phyloP scores from a whole-genome alignment of 2,888 invertebrate genomes.

The Cerceris rybyensis region DNA sequence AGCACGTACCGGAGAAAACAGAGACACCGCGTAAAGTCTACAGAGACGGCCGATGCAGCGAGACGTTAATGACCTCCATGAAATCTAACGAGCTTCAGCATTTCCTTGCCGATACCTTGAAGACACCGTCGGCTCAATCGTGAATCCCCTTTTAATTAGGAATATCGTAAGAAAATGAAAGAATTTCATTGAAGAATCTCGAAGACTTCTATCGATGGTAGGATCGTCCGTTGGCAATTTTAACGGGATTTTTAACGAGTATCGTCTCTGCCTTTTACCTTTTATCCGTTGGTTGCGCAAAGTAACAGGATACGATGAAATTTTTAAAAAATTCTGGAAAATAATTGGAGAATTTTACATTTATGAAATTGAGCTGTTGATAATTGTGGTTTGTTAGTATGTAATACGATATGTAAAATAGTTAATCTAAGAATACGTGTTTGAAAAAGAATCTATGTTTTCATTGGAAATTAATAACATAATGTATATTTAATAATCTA shows the following conservation, averaged over 20 bases:
- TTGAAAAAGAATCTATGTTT: too few relatives aligned
- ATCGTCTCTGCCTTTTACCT: not conserved
- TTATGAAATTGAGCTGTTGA: too few relatives aligned
- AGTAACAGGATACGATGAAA: not conserved
- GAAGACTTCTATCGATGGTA: not conserved
- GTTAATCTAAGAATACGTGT: too few relatives aligned
- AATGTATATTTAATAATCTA: too few relatives aligned
- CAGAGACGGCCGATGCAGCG: not conserved
- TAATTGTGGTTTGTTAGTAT: too few relatives aligned
- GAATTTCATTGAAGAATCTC: not conserved
- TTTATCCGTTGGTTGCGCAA: not conserved
- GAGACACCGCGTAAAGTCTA: not conserved
- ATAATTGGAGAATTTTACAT: not conserved
- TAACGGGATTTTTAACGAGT: not conserved
- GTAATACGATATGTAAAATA: too few relatives aligned
- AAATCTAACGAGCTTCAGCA: not conserved
- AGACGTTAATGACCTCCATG: constrained; percentile 14
- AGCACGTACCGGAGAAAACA: constrained; percentile 35
- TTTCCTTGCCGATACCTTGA: not conserved
- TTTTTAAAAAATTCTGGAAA: not conserved
- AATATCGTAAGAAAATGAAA: not conserved
- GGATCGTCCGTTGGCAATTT: not conserved
- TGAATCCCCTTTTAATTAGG: not conserved
- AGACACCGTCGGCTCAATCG: not conserved
- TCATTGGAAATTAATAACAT: too few relatives aligned